Evolutionary conservation across 2,797 vertebrate species (phyloP), one percentile per base, ranked within the genome.

Genomic region (Sebastes cheni): DNA sequence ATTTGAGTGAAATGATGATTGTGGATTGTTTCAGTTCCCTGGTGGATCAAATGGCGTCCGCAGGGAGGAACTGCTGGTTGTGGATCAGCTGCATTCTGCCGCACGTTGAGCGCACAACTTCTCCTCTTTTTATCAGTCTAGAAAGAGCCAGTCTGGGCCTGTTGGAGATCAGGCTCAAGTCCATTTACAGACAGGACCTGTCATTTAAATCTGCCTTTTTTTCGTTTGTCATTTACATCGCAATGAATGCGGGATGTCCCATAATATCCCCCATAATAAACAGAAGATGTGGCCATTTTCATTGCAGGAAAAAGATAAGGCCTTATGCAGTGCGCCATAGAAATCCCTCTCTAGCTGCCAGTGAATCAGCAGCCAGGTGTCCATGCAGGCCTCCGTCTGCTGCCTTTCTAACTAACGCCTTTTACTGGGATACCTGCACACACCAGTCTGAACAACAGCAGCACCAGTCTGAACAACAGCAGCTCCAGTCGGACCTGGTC

Each of bases 1-100:
- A 50, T 50, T 50, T 68, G 11, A 22, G 22, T 39, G 14, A 30
- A 39, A 54, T 22, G 46, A 62, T 69, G 59, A 50, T 79, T 29
- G 5, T 42, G 18, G 42, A 39, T 75, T 13, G 54, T 81, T 86
- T 84, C 5, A 29, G 11, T 66, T 84, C 82, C 77, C 81, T 34
- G 4, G 62, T 55, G 78, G 81, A 84, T 87, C 75, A 78, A 84
- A 90, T 82, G 84, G 84, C 82, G 89, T 70, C 81, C 64, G 58
- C 67, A 54, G 67, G 70, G 56, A 67, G 72, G 69, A 52, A 18
- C 29, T 54, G 62, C 16, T 68, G 56, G 16, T 50, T 50, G 42
- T 50, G 42, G 42, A 50, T 50, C 42, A 50, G 42, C 65, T 72
- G 77, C 67, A 39, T 70, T 54, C 78, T 62, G 54, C 67, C 55